These are phyloP conservation scores for Pachyseris speciosa DNA, from an alignment of 64 coral and sea anemone species.

Conservation along the genomic window DNA sequence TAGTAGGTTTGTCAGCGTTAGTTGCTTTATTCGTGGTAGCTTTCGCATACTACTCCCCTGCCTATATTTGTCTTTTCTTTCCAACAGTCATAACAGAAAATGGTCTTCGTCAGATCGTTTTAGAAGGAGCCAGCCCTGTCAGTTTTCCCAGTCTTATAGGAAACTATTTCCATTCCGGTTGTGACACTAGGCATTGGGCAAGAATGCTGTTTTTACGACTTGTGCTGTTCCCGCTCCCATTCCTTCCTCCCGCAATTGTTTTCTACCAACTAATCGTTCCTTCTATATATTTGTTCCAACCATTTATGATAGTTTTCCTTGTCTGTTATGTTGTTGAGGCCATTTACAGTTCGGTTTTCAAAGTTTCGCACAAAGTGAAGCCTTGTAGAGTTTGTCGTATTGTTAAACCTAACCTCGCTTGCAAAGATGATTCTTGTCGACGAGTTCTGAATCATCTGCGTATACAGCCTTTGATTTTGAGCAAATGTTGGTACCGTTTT, in stretches of 20 bases:
- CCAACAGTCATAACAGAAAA: neutral
- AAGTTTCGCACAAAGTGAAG: neutral
- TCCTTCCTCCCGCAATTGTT: neutral
- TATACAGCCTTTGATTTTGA: neutral
- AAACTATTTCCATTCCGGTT: neutral
- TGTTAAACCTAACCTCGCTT: neutral
- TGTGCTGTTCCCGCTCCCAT: neutral
- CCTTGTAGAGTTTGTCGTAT: neutral
- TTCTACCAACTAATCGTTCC: neutral
- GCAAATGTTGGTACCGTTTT: neutral
- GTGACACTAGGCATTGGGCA: neutral
- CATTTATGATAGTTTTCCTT: neutral
- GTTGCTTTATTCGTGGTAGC: no score
- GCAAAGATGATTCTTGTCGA: neutral
- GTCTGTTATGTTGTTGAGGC: neutral
- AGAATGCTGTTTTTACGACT: neutral
- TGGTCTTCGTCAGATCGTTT: neutral
- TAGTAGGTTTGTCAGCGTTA: fast-evolving
- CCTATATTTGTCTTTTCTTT: neutral
- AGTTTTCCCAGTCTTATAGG: neutral
- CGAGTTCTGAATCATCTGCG: neutral
- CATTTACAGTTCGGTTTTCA: neutral
- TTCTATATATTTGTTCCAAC: neutral
- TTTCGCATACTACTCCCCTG: neutral
- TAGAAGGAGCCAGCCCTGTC: neutral